Conservation (phyloP, 2,797 vertebrate species). For the Xyrichtys novacula region DNA sequence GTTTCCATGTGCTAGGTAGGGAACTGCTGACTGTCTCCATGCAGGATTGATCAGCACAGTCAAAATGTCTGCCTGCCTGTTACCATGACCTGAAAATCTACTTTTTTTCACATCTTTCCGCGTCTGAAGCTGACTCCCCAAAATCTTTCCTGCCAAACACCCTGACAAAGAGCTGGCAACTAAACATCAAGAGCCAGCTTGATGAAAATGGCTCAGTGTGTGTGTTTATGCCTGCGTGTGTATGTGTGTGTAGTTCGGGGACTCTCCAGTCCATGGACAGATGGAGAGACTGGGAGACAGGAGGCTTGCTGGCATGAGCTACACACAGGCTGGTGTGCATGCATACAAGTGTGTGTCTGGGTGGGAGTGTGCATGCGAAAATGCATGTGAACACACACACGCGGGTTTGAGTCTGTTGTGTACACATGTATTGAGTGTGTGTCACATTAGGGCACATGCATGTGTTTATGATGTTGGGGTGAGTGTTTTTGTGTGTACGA, state of each 20-base stretch:
- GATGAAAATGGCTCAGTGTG: conserved; percentile 68
- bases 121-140: conserved; percentile 69
- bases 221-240: conserved; percentile 29
- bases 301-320: conserved; percentile 85
- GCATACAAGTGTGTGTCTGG: conserved; percentile 50
- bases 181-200: conserved; percentile 75
- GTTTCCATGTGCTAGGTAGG: conserved; percentile 1
- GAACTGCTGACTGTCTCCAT: conserved; percentile 47
- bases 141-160: conserved; percentile 73
- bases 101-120: conserved; percentile 67
- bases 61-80: conserved; percentile 58
- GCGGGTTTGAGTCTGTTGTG: conserved; percentile 39
- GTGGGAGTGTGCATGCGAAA: conserved; percentile 14
- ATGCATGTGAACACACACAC: conserved; percentile 52
- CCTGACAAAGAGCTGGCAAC: conserved; percentile 82
- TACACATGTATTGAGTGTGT: conserved; percentile 32
- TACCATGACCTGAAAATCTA: conserved; percentile 61
- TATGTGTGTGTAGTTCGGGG: conserved; percentile 73
- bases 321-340: conserved; percentile 78
- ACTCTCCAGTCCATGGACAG: conserved; percentile 86
- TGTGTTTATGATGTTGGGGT: conserved; percentile 50
- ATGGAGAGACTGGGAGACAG: conserved; percentile 87
- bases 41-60: conserved; percentile 48
- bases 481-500: not conserved
- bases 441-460: conserved; percentile 50